phyloP scores from a whole-genome alignment of 2,797 vertebrate species.

The Schizopygopsis malacanthus region DNA sequence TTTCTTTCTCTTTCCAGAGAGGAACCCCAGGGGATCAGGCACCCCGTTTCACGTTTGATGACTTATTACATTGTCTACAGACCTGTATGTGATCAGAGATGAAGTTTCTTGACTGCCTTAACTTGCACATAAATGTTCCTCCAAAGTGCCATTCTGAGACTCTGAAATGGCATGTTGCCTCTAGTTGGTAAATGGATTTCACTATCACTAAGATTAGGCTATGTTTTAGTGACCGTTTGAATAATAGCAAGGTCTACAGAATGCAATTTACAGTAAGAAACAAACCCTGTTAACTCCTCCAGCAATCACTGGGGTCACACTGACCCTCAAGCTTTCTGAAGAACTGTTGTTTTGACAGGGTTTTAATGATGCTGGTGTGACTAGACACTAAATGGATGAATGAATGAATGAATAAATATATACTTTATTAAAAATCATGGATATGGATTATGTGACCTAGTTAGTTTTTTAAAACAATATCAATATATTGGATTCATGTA shows the following conservation, averaged over 20 bases:
- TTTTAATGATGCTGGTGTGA: not conserved
- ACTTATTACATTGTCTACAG: slow-evolving; percentile 36
- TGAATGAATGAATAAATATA: no score
- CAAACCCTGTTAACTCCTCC: not conserved
- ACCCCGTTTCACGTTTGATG: slow-evolving; percentile 43
- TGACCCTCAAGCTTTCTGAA: not conserved
- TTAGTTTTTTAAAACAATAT: slow-evolving; percentile 3
- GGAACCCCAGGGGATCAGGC: slow-evolving; percentile 42
- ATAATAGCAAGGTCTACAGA: slow-evolving; percentile 16
- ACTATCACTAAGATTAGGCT: slow-evolving; percentile 25
- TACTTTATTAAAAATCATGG: not conserved
- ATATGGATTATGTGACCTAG: not conserved
- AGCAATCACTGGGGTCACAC: not conserved
- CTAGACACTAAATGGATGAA: no score
- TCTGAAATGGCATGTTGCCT: slow-evolving; percentile 34
- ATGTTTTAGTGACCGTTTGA: slow-evolving; percentile 22
- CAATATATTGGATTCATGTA: not conserved
- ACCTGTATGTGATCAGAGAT: slow-evolving; percentile 2
- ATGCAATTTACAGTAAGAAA: slow-evolving; percentile 10
- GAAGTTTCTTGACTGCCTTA: slow-evolving; percentile 7
- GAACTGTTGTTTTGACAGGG: not conserved
- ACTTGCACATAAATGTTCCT: slow-evolving; percentile 28
- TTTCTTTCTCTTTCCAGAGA: slow-evolving; percentile 38
- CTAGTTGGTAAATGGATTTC: slow-evolving; percentile 31
- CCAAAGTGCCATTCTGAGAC: slow-evolving; percentile 22